These are phyloP conservation scores for Timandra comae DNA, from an alignment of 2,888 invertebrate species.

Conservation along the genomic window DNA sequence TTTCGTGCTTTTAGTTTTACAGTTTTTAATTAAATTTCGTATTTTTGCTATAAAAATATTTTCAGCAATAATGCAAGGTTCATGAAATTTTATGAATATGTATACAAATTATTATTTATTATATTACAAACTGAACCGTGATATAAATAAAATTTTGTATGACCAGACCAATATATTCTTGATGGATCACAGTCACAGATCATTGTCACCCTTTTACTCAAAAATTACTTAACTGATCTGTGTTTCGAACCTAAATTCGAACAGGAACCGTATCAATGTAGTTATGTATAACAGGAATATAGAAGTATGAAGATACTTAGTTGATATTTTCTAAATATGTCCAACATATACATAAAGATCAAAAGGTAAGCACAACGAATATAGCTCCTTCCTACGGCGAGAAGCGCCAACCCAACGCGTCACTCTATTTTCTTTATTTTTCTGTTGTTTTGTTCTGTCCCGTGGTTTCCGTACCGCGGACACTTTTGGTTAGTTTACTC, in stretches of 20 bases:
- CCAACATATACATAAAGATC: too few relatives aligned
- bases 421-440: slow-evolving; percentile 65
- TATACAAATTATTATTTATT: neutral
- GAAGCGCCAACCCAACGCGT: slow-evolving; percentile 47
- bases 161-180: too few relatives aligned
- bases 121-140: neutral
- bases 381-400: slow-evolving; percentile 28
- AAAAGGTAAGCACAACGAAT: slow-evolving; percentile 3
- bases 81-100: slow-evolving; percentile 9
- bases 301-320: too few relatives aligned
- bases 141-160: too few relatives aligned
- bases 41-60: neutral
- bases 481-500: slow-evolving; percentile 74
- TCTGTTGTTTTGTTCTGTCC: slow-evolving; percentile 62
- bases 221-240: too few relatives aligned
- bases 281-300: too few relatives aligned
- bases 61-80: slow-evolving; percentile 10
- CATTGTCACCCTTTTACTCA: too few relatives aligned
- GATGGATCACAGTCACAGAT: too few relatives aligned
- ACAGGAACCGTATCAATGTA: too few relatives aligned
- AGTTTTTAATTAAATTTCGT: neutral
- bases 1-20: neutral
- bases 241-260: too few relatives aligned
- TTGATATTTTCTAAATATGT: too few relatives aligned
- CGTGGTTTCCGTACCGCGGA: slow-evolving; percentile 70